Evolutionary conservation across 2,113 vertebrate species (phyloP).

Genomic region (Colistium nudipinnis): DNA sequence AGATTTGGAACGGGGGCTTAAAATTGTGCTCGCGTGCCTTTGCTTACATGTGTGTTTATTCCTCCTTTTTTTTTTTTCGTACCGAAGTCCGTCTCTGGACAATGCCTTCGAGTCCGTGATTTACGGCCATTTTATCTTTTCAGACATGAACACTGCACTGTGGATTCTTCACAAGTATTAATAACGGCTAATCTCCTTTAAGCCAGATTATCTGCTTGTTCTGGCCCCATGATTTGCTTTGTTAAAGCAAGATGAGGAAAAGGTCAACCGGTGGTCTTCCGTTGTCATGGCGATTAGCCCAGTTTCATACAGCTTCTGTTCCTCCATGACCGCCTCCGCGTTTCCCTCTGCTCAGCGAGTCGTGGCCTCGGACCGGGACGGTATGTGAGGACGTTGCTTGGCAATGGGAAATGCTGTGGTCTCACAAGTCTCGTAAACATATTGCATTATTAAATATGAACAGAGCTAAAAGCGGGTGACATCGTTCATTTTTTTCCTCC

Average conservation of each 20-base stretch:
- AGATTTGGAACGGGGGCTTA: constrained; percentile 55
- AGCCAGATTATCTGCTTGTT: constrained; percentile 68
- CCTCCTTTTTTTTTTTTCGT: constrained; percentile 24
- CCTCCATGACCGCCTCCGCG: constrained; percentile 41
- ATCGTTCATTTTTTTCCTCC: too few relatives aligned
- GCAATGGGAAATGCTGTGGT: too few relatives aligned
- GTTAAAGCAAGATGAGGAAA: constrained; percentile 50
- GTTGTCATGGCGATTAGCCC: constrained; percentile 28
- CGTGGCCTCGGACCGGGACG: too few relatives aligned
- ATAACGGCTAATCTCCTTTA: constrained; percentile 69
- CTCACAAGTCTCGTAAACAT: constrained; percentile 5
- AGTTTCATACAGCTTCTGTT: constrained; percentile 7
- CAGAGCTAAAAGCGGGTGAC: neutral
- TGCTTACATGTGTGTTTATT: constrained; percentile 26
- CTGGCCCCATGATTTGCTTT: constrained; percentile 49
- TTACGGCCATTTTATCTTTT: constrained; percentile 48
- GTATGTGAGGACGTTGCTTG: neutral
- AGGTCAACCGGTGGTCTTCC: constrained; percentile 65
- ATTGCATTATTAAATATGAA: constrained; percentile 13
- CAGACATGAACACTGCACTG: constrained; percentile 36
- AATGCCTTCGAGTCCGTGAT: constrained; percentile 38
- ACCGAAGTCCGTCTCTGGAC: constrained; percentile 18
- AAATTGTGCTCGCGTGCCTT: constrained; percentile 26
- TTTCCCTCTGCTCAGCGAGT: too few relatives aligned
- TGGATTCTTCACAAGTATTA: constrained; percentile 60